Evolutionary conservation across 1,140 invertebrate genomes (phyloP).

Genomic region (Drosophila arizonae): DNA sequence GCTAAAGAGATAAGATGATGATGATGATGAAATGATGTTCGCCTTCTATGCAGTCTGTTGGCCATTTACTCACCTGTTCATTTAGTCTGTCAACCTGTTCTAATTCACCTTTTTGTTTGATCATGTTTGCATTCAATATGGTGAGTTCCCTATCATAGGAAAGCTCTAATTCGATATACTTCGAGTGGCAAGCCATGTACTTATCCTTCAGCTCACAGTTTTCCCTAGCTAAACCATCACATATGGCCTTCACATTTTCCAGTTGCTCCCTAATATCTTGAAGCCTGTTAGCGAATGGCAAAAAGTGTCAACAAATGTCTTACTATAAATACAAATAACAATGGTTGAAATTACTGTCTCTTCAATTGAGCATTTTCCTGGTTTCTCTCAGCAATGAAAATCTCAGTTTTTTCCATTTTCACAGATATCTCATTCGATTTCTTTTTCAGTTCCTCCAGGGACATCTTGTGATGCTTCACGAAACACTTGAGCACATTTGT

Average conservation of each 20-base stretch:
- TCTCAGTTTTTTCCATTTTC: neutral
- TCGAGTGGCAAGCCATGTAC: neutral
- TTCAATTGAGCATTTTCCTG: neutral
- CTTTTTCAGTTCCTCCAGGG: neutral
- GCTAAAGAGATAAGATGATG: neutral
- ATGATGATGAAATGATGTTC: neutral
- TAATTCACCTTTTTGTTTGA: neutral
- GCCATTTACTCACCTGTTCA: neutral
- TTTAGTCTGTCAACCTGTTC: neutral
- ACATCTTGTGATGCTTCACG: neutral
- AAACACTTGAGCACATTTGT: neutral
- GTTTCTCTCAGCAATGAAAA: neutral
- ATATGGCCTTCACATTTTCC: neutral
- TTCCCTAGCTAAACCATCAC: neutral
- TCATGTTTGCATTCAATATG: neutral
- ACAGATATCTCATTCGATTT: neutral
- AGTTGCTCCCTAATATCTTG: neutral
- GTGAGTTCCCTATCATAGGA: neutral
- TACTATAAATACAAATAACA: neutral
- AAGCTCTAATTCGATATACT: neutral
- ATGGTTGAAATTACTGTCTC: neutral
- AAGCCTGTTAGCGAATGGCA: neutral
- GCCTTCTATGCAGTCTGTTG: neutral
- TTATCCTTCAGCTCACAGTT: neutral
- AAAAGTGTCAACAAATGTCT: neutral